Percentiles rank a stretch among this genome's conserved stretches.
phyloP scores from a whole-genome alignment of 2,888 invertebrate species.

The Sinotaia quadrata region DNA sequence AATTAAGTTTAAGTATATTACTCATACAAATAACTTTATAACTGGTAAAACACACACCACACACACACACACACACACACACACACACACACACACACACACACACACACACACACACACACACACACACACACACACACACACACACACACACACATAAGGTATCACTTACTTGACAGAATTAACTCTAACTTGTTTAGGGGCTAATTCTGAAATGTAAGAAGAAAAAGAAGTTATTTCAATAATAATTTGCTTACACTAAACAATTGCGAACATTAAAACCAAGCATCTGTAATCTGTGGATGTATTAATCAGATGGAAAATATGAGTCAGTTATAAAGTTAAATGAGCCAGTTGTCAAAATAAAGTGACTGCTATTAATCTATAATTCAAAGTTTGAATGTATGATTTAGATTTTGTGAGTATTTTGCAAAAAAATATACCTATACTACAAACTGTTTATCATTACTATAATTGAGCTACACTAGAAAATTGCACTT shows the following conservation, averaged over 20 bases:
- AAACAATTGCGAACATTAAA: background rate
- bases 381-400: too few relatives aligned
- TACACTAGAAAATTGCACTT: too few relatives aligned
- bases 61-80: constrained; percentile 3
- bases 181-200: constrained; percentile 62
- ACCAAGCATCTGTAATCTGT: too few relatives aligned
- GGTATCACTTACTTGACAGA: constrained; percentile 57
- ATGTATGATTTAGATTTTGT: too few relatives aligned
- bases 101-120: background rate
- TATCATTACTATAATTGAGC: too few relatives aligned
- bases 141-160: background rate
- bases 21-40: background rate
- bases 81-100: background rate
- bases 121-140: background rate
- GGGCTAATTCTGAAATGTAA: constrained; percentile 79
- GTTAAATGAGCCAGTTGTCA: too few relatives aligned
- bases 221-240: background rate
- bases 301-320: too few relatives aligned
- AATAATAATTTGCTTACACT: background rate
- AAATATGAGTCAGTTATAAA: too few relatives aligned
- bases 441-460: too few relatives aligned
- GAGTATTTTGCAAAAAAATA: too few relatives aligned
- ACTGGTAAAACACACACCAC: background rate
- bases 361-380: too few relatives aligned
- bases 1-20: too few relatives aligned